Base-by-base conservation (phyloP, 2,797 vertebrate genomes). In the Rhodeus uyekii region DNA sequence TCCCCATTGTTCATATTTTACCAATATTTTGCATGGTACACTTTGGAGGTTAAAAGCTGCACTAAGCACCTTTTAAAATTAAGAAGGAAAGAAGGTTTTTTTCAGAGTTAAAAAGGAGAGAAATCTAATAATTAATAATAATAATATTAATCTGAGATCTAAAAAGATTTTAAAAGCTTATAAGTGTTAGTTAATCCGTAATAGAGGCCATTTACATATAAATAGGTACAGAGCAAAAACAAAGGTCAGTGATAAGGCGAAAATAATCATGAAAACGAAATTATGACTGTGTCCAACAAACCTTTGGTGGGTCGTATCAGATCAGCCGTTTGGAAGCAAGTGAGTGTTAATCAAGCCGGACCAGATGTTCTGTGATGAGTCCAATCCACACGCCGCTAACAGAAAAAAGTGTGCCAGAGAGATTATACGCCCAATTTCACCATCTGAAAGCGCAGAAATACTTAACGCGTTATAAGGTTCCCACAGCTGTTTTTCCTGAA, bases 341-440 rank as follows among this genome's bases (percentile, higher is more conserved):
- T 22, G 64, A 83, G 64, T 78, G 83, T 68, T 69, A 85, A 84
- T 88, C 74, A 80, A 78, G 85, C 80, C 69, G 44, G 81, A 88
- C 84, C 86, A 89, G 86, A 87, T 87, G 86, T 87, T 85, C 83
- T 80, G 80, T 86, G 84, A 87, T 87, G 84, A 76, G 80, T 74
- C 80, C 80, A 84, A 75, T 68, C 58, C 78, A 71, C 78, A 80
- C 1, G 13, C 58, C 24, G 32, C 27, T 85, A 75, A 78, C 75
- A 74, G 69, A 76, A 87, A 85, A 83, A 87, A 87, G 77, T 80
- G 81, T 82, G 79, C 83, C 83, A 84, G 80, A 77, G 78, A 87
- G 78, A 89, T 88, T 88, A 87, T 87, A 81, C 84, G 83, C 77
- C 63, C 86, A 87, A 88, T 88, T 88, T 88, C 87, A 88, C 87